phyloP scores from a whole-genome alignment of 2,888 invertebrate genomes.

The Macrostomum cliftonense region DNA sequence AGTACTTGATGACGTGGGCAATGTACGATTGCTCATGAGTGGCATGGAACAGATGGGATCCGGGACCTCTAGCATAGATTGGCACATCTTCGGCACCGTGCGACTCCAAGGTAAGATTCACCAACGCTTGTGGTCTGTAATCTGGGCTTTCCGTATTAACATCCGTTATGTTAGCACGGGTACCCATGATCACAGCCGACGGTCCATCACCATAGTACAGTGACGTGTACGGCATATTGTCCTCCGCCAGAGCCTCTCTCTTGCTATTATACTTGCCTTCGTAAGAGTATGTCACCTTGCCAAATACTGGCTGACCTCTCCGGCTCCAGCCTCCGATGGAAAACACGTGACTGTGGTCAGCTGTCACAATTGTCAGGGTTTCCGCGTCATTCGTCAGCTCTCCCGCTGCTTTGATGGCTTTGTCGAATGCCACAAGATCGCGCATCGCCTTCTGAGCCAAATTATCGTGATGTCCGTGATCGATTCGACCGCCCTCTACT shows the following conservation, averaged over 20 bases:
- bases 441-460: conserved; percentile 8
- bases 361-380: conserved; percentile 9
- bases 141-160: conserved; percentile 13
- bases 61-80: conserved; percentile 7
- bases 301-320: background rate
- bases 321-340: conserved; percentile 4
- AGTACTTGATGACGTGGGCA: conserved; percentile 3
- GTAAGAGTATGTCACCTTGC: too few relatives aligned
- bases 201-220: conserved; percentile 28
- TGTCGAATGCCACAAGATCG: conserved; percentile 7
- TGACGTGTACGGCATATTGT: conserved; percentile 21
- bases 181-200: too few relatives aligned
- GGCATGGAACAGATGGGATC: conserved; percentile 1
- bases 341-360: conserved; percentile 9
- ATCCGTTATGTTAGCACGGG: conserved; percentile 11
- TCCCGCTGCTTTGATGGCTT: conserved; percentile 4
- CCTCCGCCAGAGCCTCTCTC: conserved; percentile 6
- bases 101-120: conserved; percentile 1
- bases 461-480: conserved; percentile 13
- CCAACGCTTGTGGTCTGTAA: conserved; percentile 1
- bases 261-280: background rate
- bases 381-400: conserved; percentile 3
- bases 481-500: conserved; percentile 41
- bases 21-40: conserved; percentile 6
- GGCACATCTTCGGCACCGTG: conserved; percentile 8